A percentile compares a stretch with the other conserved stretches of the same genome.
These are phyloP conservation scores for Brachycybe producta DNA, from an alignment of 2,888 invertebrate genomes.

Conservation along the genomic window DNA sequence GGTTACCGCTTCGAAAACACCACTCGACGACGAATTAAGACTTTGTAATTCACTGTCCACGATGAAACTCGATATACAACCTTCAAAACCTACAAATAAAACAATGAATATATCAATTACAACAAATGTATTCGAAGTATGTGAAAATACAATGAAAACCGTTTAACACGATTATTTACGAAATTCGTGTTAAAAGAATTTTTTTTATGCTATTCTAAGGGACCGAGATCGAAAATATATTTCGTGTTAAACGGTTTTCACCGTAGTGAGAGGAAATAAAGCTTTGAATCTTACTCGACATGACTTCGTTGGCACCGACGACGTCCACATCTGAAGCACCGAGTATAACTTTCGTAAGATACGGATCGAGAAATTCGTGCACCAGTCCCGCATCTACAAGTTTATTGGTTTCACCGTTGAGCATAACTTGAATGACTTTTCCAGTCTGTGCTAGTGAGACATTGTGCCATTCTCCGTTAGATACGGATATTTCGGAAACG, in stretches of 20 bases:
- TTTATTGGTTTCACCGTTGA: constrained; percentile 58
- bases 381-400: constrained; percentile 73
- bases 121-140: constrained; percentile 14
- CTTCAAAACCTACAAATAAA: constrained; percentile 60
- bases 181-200: too few relatives aligned
- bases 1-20: constrained; percentile 29
- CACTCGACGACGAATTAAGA: constrained; percentile 42
- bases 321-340: constrained; percentile 39
- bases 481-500: constrained; percentile 42
- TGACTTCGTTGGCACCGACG: constrained; percentile 15
- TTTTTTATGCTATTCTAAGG: too few relatives aligned
- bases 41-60: constrained; percentile 82
- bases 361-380: constrained; percentile 84
- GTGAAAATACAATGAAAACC: too few relatives aligned
- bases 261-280: too few relatives aligned
- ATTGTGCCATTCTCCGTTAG: constrained; percentile 83
- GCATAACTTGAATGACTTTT: constrained; percentile 49
- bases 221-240: too few relatives aligned
- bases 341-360: constrained; percentile 62
- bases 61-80: constrained; percentile 77
- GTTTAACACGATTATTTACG: too few relatives aligned
- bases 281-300: constrained; percentile 10
- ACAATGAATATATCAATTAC: too few relatives aligned
- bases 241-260: too few relatives aligned
- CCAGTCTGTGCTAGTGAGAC: constrained; percentile 52